Percentiles rank a stretch among this genome's conserved stretches.
phyloP scores from a whole-genome alignment of 1,140 invertebrate genomes.

The Pygmarrhopalites habei region DNA sequence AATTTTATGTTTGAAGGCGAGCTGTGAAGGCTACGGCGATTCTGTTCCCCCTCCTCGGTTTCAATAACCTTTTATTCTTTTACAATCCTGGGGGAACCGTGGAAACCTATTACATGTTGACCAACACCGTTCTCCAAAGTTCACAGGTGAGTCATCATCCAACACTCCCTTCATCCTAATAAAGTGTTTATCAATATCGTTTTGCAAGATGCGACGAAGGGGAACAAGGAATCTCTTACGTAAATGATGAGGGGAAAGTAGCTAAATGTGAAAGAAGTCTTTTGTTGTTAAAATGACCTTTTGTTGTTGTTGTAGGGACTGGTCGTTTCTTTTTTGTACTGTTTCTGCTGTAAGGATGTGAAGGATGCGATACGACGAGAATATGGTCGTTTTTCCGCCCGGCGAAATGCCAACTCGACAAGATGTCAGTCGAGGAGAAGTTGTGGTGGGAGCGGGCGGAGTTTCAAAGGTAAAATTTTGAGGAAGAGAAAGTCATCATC shows the following conservation, averaged over 20 bases:
- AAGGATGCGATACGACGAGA: slow-evolving; percentile 31
- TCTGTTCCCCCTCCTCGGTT: slow-evolving; percentile 51
- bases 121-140: slow-evolving; percentile 48
- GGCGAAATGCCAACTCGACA: slow-evolving; percentile 18
- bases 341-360: slow-evolving; percentile 50
- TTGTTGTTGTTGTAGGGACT: slow-evolving; percentile 45
- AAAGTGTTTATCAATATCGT: neutral
- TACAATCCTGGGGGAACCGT: slow-evolving; percentile 46
- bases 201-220: no score
- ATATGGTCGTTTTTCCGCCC: slow-evolving; percentile 25
- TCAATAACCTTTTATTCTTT: slow-evolving; percentile 51
- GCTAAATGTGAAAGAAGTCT: neutral
- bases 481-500: no score
- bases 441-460: neutral
- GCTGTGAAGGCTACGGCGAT: slow-evolving; percentile 51
- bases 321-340: slow-evolving; percentile 49
- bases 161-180: neutral
- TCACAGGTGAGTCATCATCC: slow-evolving; percentile 51
- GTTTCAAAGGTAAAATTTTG: no score
- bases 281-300: neutral
- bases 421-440: neutral
- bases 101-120: slow-evolving; percentile 46
- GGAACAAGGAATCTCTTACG: no score
- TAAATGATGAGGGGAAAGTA: no score
- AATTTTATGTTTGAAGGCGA: no score